Evolutionary conservation across 2,888 invertebrate species (phyloP), one percentile per base, ranked within the genome.

Genomic region (Drosophila lacicola): DNA sequence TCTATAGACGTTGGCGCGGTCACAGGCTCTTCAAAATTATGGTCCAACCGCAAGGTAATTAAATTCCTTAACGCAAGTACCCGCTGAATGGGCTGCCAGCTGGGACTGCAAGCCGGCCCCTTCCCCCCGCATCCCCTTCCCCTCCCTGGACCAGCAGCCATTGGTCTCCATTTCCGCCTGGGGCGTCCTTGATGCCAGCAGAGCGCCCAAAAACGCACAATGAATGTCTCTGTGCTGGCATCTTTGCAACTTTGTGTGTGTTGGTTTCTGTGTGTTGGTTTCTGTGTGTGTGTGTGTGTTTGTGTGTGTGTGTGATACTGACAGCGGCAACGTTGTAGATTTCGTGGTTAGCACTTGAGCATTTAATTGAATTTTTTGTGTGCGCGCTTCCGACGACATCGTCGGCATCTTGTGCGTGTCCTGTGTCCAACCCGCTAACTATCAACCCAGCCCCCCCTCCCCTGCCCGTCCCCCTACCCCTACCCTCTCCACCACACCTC

Each of bases 341-440:
- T 72, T 72, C 71, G 79, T 80, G 78, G 81, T 81, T 81, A 70
- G 69, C 75, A 83, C 80, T 81, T 84, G 78, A 84, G 80, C 74
- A 81, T 81, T 81, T 81, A 81, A 81, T 81, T 81, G 84, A 81
- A 84, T 81, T 81, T 80, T 81, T 78, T 79, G 58, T 63, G 70
- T 46, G 61, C 44, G 50, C 44, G 50, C 69, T 53, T 62, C 46
- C 62, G 70, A 50, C 56, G 70, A 62, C 70, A 53, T 63, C 62
- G 70, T 51, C 62, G 78, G 60, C 78, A 81, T 81, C 82, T 78
- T 79, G 64, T 60, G 79, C 68, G 54, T 71, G 75, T 74, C 75
- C 64, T 33, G 42, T 45, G 66, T 41, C 55, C 68, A 58, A 11
- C 49, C 39, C 39, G 42, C 58, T 45, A 19, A 29, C 47, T 36